Evolutionary conservation across 2,888 invertebrate species (phyloP), one percentile per base, ranked within the genome.

Genomic region (Callosobruchus maculatus): DNA sequence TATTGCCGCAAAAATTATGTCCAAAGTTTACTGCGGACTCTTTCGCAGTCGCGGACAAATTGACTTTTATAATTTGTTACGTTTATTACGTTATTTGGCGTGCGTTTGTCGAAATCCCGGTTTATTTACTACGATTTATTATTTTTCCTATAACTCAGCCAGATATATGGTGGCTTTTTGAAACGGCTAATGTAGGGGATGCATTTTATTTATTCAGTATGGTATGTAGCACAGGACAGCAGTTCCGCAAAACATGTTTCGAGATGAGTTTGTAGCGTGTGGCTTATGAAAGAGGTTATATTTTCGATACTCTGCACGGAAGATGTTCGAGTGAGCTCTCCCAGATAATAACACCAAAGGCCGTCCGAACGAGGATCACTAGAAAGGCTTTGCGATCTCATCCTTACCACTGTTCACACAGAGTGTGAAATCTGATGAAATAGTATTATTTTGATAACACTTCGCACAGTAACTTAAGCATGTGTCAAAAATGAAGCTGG

Each of bases 1-100:
- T 84, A 84, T 84, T 82, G 84, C 84, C 81, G 81, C 81, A 84
- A 83, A 84, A 84, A 84, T 84, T 84, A 84, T 84, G 84, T 84
- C 80, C 83, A 79, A 84, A 84, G 83, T 84, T 84, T 49, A 49
- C 49, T 83, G 82, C 84, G 83, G 84, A 82, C 83, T 84, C 84
- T 83, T 82, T 82, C 81, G 81, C 82, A 82, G 83, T 82, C 83
- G 49, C 49, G 81, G 82, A 84, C 83, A 84, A 84, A 84, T 84
- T 83, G 83, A 81, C 78, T 83, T 84, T 84, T 83, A 84, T 84
- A 84, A 84, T 84, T 84, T 83, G 83, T 83, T 84, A 83, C 81
- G 80, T 83, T 83, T 83, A 83, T 84, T 84, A 83, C 83, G 79
- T 80, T 78, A 79, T 79, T 81, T 83, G 82, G 81, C 82, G 79